Evolutionary conservation across 2,888 invertebrate species (phyloP).

Genomic region (Cremastinae sp.): DNA sequence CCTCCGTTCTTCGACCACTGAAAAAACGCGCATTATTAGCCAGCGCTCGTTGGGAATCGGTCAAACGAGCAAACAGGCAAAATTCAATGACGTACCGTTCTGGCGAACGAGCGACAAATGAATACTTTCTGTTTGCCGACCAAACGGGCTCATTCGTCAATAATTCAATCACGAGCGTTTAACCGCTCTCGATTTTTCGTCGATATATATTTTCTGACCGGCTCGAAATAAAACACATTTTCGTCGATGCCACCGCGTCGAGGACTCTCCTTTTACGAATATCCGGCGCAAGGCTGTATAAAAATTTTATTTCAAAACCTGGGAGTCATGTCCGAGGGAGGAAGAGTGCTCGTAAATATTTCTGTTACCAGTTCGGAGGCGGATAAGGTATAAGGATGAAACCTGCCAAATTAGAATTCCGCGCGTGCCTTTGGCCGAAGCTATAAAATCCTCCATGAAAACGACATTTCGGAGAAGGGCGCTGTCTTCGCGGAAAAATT

Average conservation of each 20-base stretch:
- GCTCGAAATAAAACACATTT: no score
- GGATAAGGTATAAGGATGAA: slow-evolving; percentile 63
- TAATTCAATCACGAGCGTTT: no score
- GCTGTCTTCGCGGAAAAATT: slow-evolving; percentile 3
- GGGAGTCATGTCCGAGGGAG: background rate
- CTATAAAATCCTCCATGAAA: slow-evolving; percentile 66
- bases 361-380: slow-evolving; percentile 57
- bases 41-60: no score
- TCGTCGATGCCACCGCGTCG: background rate
- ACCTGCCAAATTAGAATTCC: slow-evolving; percentile 68
- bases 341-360: slow-evolving; percentile 50
- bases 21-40: no score
- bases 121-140: no score
- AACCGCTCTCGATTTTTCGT: no score
- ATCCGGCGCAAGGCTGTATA: slow-evolving; percentile 23
- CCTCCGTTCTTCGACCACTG: no score
- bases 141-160: no score
- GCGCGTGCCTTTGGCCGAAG: slow-evolving; percentile 63
- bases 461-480: slow-evolving; percentile 58
- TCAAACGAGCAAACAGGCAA: no score
- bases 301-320: slow-evolving; percentile 55
- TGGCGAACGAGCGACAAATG: no score
- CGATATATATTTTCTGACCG: no score
- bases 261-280: slow-evolving; percentile 35
- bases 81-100: no score